phyloP scores from a whole-genome alignment of 2,113 vertebrate species.

The Harpagus bidentatus region DNA sequence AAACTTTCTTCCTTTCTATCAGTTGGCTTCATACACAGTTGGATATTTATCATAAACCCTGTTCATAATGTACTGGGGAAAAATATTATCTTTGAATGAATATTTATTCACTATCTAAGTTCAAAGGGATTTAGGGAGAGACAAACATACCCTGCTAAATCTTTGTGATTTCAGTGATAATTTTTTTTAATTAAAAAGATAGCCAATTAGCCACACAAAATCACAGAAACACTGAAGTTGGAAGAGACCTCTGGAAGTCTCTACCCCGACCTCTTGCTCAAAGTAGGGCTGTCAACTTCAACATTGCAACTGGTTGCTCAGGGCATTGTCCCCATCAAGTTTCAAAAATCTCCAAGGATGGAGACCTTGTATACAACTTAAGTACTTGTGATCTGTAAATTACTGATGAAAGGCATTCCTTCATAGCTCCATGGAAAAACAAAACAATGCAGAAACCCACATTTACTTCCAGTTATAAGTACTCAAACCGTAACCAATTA shows the following conservation, averaged over 20 bases:
- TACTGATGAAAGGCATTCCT: neutral
- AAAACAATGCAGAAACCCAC: neutral
- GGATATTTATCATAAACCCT: neutral
- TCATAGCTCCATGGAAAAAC: neutral
- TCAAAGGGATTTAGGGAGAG: neutral
- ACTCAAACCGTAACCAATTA: neutral
- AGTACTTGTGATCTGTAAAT: neutral
- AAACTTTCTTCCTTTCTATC: neutral
- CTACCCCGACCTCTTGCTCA: neutral
- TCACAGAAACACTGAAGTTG: neutral
- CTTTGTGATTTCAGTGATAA: neutral
- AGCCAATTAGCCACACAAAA: neutral
- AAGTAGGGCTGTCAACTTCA: neutral
- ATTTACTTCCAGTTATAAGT: neutral
- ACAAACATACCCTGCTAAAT: neutral
- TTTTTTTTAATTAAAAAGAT: neutral
- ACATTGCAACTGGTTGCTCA: neutral
- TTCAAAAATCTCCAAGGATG: neutral
- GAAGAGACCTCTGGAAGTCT: neutral
- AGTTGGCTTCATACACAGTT: neutral
- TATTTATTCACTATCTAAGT: neutral
- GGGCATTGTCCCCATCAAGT: no score
- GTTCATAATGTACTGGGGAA: neutral
- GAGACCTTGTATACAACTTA: neutral
- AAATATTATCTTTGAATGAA: neutral